Conservation (phyloP, 2,888 invertebrate species). For the Heteropelma amictum region DNA sequence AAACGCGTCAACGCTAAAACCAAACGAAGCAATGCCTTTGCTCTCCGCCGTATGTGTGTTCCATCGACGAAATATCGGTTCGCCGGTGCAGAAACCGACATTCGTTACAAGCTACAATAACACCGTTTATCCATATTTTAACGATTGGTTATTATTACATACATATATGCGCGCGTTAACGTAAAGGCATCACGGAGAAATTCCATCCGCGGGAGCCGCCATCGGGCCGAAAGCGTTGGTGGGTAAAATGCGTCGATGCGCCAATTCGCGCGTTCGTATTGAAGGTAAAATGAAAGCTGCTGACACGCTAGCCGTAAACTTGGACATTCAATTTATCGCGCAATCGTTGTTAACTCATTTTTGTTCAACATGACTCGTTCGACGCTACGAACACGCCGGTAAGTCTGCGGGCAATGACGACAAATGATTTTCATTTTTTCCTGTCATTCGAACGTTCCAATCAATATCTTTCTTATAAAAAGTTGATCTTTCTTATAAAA, state of each 20-base stretch:
- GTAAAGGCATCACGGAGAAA: not conserved
- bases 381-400: no score
- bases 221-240: not conserved
- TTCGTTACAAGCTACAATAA: constrained; percentile 51
- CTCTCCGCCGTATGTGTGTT: not conserved
- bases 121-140: constrained; percentile 55
- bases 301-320: no score
- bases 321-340: no score
- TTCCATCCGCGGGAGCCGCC: not conserved
- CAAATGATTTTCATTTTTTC: no score
- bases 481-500: no score
- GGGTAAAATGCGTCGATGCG: not conserved
- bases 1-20: not conserved
- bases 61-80: constrained; percentile 29
- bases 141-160: not conserved
- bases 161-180: not conserved
- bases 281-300: not conserved
- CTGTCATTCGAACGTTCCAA: no score
- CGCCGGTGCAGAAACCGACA: constrained; percentile 46
- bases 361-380: no score
- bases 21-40: not conserved
- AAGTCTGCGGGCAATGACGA: no score
- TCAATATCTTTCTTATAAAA: no score
- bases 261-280: not conserved
- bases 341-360: no score